Evolutionary conservation across 2,797 vertebrate species (phyloP).

Genomic region (Graptemys geographica): DNA sequence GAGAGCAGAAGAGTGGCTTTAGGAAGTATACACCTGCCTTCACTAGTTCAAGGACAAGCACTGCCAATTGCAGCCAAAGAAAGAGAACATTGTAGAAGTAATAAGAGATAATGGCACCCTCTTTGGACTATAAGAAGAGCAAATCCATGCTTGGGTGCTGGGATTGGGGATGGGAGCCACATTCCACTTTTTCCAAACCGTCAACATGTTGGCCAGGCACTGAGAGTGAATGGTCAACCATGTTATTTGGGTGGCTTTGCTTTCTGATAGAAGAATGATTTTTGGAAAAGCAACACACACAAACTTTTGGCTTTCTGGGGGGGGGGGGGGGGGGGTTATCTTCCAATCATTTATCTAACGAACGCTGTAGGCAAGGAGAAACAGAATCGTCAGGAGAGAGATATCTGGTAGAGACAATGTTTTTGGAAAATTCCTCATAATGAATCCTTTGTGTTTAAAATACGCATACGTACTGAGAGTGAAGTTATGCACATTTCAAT

Average conservation of each 20-base stretch:
- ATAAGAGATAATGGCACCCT: background rate
- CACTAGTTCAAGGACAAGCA: background rate
- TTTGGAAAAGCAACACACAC: background rate
- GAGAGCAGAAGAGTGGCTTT: background rate
- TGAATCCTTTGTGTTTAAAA: background rate
- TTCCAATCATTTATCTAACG: background rate
- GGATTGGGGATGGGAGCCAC: accelerated
- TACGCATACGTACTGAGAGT: background rate
- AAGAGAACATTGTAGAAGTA: background rate
- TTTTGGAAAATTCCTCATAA: background rate
- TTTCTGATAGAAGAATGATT: background rate
- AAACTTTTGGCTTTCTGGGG: background rate
- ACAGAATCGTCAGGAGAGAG: background rate
- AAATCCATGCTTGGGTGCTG: too few relatives aligned
- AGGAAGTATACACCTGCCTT: background rate
- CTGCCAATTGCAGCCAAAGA: background rate
- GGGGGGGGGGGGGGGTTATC: background rate
- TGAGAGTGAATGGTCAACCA: background rate
- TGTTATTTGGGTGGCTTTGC: background rate
- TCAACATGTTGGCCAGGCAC: background rate
- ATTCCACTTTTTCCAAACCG: background rate
- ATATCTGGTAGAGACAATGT: background rate
- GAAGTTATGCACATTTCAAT: background rate
- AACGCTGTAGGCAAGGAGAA: background rate
- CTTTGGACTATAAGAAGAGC: background rate